Conservation (phyloP, 1,140 invertebrate genomes). For the Dendrolimus punctatus region DNA sequence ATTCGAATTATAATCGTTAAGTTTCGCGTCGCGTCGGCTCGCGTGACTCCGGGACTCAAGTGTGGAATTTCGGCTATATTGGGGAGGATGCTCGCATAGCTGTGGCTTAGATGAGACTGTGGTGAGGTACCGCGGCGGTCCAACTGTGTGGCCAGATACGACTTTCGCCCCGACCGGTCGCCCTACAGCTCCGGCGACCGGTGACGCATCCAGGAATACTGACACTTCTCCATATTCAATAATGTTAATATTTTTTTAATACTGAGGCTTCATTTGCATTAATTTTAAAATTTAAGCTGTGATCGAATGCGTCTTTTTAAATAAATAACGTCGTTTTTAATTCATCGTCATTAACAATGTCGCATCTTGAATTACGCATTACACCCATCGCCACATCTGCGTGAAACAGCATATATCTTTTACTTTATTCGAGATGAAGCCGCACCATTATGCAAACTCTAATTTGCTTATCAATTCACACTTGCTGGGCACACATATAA, state of each 20-base stretch:
- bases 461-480: too few relatives aligned
- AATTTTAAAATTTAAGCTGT: too few relatives aligned
- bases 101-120: slow-evolving; percentile 70
- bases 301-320: too few relatives aligned
- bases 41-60: slow-evolving; percentile 41
- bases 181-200: slow-evolving; percentile 55
- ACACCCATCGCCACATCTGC: too few relatives aligned
- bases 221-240: slow-evolving; percentile 40
- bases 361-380: too few relatives aligned
- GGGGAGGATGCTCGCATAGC: slow-evolving; percentile 69
- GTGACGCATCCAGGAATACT: slow-evolving; percentile 61
- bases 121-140: slow-evolving; percentile 51
- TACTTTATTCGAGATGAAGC: too few relatives aligned
- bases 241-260: slow-evolving; percentile 20
- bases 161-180: slow-evolving; percentile 68
- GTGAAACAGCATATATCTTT: too few relatives aligned
- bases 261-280: too few relatives aligned
- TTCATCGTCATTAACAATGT: too few relatives aligned
- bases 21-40: slow-evolving; percentile 49
- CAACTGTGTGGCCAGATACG: slow-evolving; percentile 52
- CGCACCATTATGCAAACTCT: too few relatives aligned
- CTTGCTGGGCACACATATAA: too few relatives aligned
- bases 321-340: too few relatives aligned
- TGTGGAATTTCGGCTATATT: slow-evolving; percentile 62
- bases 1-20: slow-evolving; percentile 26